phyloP scores from a whole-genome alignment of 2,113 vertebrate genomes.

The Egretta garzetta region DNA sequence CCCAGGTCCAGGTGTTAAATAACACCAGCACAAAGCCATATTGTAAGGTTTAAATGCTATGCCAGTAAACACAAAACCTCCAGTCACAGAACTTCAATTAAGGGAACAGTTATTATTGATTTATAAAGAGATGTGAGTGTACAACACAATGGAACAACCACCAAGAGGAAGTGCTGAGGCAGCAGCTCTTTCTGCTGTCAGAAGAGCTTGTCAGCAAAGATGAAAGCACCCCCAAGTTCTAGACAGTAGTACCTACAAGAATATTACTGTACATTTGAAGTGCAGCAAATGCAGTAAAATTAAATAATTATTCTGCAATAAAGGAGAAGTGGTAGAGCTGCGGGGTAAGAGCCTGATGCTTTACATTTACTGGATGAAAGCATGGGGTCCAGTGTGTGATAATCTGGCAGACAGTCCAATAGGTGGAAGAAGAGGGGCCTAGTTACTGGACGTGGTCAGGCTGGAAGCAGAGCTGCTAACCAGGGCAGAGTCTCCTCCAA shows the following conservation, averaged over 20 bases:
- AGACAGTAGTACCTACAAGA: background rate
- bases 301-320: background rate
- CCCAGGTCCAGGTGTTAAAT: background rate
- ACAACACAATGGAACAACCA: background rate
- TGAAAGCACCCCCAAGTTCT: background rate
- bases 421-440: background rate
- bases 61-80: background rate
- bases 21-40: background rate
- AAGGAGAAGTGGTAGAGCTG: background rate
- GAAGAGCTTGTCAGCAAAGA: background rate
- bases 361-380: background rate
- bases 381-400: fast-evolving
- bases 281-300: background rate
- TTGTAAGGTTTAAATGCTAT: background rate
- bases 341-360: background rate
- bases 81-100: background rate
- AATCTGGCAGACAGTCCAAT: background rate
- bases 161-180: background rate
- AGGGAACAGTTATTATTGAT: background rate
- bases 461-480: background rate
- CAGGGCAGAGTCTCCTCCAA: background rate
- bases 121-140: background rate
- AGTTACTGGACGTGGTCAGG: background rate
- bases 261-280: background rate
- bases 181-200: background rate